Percentiles rank a stretch among this genome's conserved stretches.
These are phyloP conservation scores for Chascanopsetta lugubris DNA, from an alignment of 2,113 vertebrate species.

Conservation along the genomic window DNA sequence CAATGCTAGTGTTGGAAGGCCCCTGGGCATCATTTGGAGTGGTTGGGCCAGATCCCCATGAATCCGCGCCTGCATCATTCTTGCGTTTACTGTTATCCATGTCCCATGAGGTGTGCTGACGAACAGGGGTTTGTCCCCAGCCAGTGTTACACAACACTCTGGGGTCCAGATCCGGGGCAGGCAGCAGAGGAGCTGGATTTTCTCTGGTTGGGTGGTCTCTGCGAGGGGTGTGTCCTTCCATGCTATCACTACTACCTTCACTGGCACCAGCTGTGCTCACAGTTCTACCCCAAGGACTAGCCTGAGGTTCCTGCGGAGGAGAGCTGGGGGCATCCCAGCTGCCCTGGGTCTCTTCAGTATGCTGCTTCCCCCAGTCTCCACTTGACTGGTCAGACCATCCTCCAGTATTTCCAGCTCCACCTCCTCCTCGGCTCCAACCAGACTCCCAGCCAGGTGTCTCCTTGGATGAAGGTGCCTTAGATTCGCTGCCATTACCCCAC, in stretches of 20 bases:
- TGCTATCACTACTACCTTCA: conserved; percentile 89
- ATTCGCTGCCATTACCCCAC: conserved; percentile 91
- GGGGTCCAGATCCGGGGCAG: conserved; percentile 93
- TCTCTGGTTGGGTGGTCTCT: conserved; percentile 80
- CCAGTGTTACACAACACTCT: conserved; percentile 96
- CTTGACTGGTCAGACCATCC: conserved; percentile 73
- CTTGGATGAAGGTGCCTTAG: conserved; percentile 73
- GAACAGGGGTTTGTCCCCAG: conserved; percentile 98
- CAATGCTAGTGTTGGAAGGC: conserved; percentile 65
- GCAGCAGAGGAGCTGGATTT: conserved; percentile 80
- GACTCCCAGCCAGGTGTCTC: conserved; percentile 87
- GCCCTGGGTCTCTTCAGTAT: conserved; percentile 79
- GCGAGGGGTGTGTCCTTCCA: conserved; percentile 80
- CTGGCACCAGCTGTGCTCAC: conserved; percentile 84
- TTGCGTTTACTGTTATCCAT: conserved; percentile 89
- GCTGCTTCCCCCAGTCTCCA: conserved; percentile 86
- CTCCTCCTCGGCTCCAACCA: conserved; percentile 82
- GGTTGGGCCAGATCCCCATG: conserved; percentile 86
- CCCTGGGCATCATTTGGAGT: conserved; percentile 62
- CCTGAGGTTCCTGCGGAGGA: conserved; percentile 76
- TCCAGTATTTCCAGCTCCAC: conserved; percentile 84
- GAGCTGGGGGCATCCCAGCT: conserved; percentile 85
- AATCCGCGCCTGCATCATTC: conserved; percentile 88
- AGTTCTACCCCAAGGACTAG: conserved; percentile 88
- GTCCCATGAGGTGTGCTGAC: conserved; percentile 97